Evolutionary conservation across 2,888 invertebrate species (phyloP).

Genomic region (Schrankia costaestrigalis): DNA sequence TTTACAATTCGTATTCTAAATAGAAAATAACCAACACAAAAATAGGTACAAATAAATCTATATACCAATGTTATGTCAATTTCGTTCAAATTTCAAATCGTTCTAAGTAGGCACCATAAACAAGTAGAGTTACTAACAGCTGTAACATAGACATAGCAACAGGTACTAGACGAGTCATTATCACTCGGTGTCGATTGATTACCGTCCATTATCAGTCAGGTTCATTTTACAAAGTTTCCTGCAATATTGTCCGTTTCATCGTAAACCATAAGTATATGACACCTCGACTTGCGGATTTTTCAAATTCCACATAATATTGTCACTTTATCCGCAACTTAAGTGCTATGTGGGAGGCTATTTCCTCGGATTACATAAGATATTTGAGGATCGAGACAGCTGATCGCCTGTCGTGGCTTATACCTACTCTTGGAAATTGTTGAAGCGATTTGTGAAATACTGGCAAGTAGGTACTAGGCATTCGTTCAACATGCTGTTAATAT

Average conservation of each 20-base stretch:
- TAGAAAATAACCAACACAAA: too few species aligned
- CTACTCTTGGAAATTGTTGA: constrained; percentile 3
- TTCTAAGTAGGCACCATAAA: too few species aligned
- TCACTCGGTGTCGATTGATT: constrained; percentile 35
- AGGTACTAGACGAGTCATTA: constrained; percentile 24
- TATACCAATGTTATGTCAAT: too few species aligned
- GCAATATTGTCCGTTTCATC: constrained; percentile 33
- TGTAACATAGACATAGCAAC: constrained; percentile 19
- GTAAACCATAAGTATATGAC: constrained; percentile 37
- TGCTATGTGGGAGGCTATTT: constrained; percentile 9
- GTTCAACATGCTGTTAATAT: too few species aligned
- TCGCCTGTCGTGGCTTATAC: constrained; percentile 1
- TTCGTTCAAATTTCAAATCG: too few species aligned
- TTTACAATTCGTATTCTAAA: too few species aligned
- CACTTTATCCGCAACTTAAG: constrained; percentile 16
- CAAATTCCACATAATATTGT: constrained; percentile 38
- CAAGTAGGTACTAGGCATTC: neutral
- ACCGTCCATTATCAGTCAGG: constrained; percentile 22
- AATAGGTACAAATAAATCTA: too few species aligned
- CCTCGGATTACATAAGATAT: constrained; percentile 9
- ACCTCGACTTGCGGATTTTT: constrained; percentile 39
- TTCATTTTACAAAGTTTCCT: constrained; percentile 41
- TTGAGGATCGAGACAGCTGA: constrained; percentile 4
- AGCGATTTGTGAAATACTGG: neutral
- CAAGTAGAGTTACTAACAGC: neutral